A percentile compares a stretch with the other conserved stretches of the same genome.
Conservation (phyloP, 2,888 invertebrate species). For the Eustalomyia histrio region DNA sequence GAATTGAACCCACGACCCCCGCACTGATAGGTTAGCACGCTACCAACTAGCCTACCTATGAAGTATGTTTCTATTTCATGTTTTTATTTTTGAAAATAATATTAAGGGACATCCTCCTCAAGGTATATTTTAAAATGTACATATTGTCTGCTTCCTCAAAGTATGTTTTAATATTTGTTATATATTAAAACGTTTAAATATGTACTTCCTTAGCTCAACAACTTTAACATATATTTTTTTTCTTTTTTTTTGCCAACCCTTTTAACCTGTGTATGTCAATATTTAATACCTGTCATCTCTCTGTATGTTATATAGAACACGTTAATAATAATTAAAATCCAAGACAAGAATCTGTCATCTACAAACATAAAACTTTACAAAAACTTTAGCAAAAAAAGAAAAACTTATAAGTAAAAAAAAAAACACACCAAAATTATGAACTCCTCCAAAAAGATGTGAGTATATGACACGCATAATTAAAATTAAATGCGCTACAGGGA, state of each 20-base stretch:
- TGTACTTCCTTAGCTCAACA: not conserved
- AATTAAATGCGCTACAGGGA: constrained; percentile 78
- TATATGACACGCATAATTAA: constrained; percentile 78
- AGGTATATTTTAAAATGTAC: constrained; percentile 21
- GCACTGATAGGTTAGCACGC: too few relatives aligned
- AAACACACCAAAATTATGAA: constrained; percentile 30
- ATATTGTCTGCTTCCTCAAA: not conserved
- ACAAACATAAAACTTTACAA: constrained; percentile 20
- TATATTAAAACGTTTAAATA: constrained; percentile 1
- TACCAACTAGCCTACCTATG: too few relatives aligned
- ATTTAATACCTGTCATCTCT: constrained; percentile 29
- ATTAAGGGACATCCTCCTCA: not conserved
- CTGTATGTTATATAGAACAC: constrained; percentile 17
- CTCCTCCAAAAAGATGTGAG: constrained; percentile 64
- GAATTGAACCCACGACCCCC: too few relatives aligned
- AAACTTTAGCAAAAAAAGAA: constrained; percentile 6
- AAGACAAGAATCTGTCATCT: constrained; percentile 12
- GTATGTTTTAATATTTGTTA: constrained; percentile 20
- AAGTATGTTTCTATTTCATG: not conserved
- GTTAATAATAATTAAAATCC: constrained; percentile 61
- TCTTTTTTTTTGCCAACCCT: not conserved
- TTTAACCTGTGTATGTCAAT: constrained; percentile 27
- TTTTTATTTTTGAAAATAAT: not conserved
- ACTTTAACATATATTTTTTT: not conserved
- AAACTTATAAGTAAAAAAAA: not conserved